These are phyloP conservation scores for Naja naja DNA, from an alignment of 2,113 vertebrate species.

Conservation along the genomic window DNA sequence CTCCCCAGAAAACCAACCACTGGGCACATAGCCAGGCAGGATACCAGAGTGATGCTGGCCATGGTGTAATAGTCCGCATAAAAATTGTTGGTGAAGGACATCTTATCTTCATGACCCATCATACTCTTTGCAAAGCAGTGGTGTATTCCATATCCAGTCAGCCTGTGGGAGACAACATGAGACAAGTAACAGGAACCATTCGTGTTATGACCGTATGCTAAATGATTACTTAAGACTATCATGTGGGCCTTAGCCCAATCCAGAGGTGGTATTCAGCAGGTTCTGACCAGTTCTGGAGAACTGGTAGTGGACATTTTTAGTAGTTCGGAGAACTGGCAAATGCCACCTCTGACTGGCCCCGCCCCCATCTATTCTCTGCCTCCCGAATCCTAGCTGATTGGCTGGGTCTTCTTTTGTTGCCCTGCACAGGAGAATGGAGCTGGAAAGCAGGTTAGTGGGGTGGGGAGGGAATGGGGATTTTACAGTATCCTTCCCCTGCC, in stretches of 20 bases:
- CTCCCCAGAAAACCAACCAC: slow-evolving; percentile 88
- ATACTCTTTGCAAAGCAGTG: slow-evolving; percentile 96
- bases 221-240: neutral
- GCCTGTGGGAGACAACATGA: slow-evolving; percentile 64
- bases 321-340: no score
- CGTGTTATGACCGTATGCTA: neutral
- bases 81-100: slow-evolving; percentile 85
- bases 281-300: no score
- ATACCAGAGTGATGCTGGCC: slow-evolving; percentile 88
- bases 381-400: no score
- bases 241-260: neutral
- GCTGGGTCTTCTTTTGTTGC: no score
- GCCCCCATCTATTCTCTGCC: no score
- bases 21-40: slow-evolving; percentile 87
- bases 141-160: slow-evolving; percentile 94
- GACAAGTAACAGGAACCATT: neutral
- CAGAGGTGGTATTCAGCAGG: no score
- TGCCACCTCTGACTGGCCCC: no score
- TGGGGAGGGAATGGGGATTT: no score
- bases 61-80: slow-evolving; percentile 91
- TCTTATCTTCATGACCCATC: slow-evolving; percentile 86
- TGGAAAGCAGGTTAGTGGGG: no score
- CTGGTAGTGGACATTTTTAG: no score
- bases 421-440: no score
- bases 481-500: no score